phyloP scores from a whole-genome alignment of 2,888 invertebrate genomes.

The Blera fallax region DNA sequence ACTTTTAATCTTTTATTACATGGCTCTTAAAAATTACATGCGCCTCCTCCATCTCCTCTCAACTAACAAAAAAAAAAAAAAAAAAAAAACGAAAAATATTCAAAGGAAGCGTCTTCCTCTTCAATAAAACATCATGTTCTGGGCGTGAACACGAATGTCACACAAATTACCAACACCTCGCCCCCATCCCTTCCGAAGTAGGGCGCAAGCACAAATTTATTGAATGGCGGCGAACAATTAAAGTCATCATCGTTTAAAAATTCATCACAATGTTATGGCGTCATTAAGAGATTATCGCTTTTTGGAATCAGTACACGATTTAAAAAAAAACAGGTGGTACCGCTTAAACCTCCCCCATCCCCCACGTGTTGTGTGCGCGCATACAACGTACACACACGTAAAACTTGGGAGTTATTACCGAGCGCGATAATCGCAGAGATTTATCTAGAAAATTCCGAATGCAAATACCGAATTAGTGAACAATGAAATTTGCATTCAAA shows the following conservation, averaged over 20 bases:
- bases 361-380: background rate
- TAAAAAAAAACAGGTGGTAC: background rate
- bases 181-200: background rate
- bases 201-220: background rate
- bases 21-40: background rate
- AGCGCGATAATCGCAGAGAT: background rate
- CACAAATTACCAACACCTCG: background rate
- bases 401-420: background rate
- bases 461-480: background rate
- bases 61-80: background rate
- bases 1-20: conserved; percentile 17
- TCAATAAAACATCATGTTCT: background rate
- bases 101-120: background rate
- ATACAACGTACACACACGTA: background rate
- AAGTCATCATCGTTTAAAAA: conserved; percentile 27
- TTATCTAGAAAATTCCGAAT: background rate
- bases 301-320: background rate
- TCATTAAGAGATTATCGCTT: conserved; percentile 13
- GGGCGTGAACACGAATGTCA: background rate
- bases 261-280: conserved; percentile 6
- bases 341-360: background rate
- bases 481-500: background rate
- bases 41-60: background rate
- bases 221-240: conserved; percentile 14
- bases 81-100: background rate